Percentiles rank a stretch among this genome's conserved stretches.
phyloP scores from a whole-genome alignment of 2,113 vertebrate genomes.

The Dicrurus megarhynchus region DNA sequence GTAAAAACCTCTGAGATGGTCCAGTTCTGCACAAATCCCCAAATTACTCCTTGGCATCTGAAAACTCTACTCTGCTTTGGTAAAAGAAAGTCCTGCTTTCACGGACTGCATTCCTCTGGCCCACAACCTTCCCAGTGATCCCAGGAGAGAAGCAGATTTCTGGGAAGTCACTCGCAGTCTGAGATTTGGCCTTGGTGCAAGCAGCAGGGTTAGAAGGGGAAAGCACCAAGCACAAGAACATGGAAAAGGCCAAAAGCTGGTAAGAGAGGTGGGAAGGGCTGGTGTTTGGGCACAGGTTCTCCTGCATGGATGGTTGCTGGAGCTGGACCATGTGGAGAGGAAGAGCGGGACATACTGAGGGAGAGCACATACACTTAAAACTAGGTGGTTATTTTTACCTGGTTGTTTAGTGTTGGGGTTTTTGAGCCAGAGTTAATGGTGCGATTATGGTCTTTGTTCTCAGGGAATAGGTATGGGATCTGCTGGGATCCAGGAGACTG shows the following conservation, averaged over 20 bases:
- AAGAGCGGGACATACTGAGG: fast-evolving
- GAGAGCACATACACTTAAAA: neutral
- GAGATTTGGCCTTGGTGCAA: neutral
- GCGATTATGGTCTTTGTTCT: neutral
- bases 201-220: neutral
- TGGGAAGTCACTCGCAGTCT: fast-evolving
- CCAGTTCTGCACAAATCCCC: neutral
- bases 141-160: neutral
- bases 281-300: neutral
- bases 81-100: neutral
- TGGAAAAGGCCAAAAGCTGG: neutral
- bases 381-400: neutral
- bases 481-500: neutral
- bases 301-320: neutral
- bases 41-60: neutral
- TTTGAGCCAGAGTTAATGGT: neutral
- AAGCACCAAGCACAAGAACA: neutral
- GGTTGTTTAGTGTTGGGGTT: neutral
- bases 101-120: neutral
- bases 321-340: neutral
- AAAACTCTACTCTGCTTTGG: neutral
- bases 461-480: neutral
- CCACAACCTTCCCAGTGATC: neutral
- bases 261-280: neutral
- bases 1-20: neutral